Evolutionary conservation across 2,113 vertebrate species (phyloP).

Genomic region (Tupaia chinensis): DNA sequence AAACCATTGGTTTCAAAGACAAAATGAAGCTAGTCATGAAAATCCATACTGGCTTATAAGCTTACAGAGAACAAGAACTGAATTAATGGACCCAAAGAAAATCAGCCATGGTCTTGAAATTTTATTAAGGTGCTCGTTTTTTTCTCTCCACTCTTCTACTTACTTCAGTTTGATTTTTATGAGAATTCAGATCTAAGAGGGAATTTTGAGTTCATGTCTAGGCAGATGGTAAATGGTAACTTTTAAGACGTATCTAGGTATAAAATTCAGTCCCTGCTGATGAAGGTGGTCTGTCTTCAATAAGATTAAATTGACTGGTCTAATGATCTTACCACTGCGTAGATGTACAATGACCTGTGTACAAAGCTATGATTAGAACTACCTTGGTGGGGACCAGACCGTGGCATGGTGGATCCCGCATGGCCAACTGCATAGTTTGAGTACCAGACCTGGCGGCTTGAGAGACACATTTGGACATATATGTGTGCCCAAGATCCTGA

Average conservation of each 20-base stretch:
- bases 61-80: not conserved
- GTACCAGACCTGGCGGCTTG: too few relatives aligned
- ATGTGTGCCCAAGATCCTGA: too few relatives aligned
- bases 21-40: not conserved
- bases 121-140: not conserved
- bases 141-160: not conserved
- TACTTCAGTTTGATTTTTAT: constrained; percentile 23
- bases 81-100: not conserved
- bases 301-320: not conserved
- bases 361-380: not conserved
- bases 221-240: not conserved
- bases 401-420: too few relatives aligned
- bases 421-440: too few relatives aligned
- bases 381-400: not conserved
- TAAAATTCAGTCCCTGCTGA: not conserved
- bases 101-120: not conserved
- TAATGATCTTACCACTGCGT: not conserved
- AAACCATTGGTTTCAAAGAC: constrained; percentile 27
- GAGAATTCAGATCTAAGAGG: constrained; percentile 24
- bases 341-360: not conserved
- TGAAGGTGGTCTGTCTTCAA: not conserved
- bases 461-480: too few relatives aligned
- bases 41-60: not conserved
- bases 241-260: not conserved
- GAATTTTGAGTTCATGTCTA: constrained; percentile 28